A percentile compares a stretch with the other conserved stretches of the same genome.
These are phyloP conservation scores for Spilarctia lutea DNA, from an alignment of 2,888 invertebrate genomes.

Conservation along the genomic window DNA sequence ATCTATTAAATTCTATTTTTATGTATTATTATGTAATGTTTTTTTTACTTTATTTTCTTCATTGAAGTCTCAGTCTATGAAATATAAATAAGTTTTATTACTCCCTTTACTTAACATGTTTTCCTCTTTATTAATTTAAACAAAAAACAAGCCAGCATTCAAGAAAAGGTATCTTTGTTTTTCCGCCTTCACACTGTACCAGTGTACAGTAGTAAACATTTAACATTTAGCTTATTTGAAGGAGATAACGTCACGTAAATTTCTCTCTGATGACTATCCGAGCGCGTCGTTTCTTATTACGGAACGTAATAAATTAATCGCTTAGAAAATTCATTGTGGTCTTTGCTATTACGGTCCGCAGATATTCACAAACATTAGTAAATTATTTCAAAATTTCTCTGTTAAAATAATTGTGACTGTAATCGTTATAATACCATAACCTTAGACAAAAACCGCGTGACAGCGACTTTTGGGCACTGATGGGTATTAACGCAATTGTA, in stretches of 20 bases:
- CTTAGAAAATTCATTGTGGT: not conserved
- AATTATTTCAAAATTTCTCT: no score
- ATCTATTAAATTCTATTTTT: not conserved
- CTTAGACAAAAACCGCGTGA: no score
- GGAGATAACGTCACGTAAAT: not conserved
- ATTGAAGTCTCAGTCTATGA: no score
- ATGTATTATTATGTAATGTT: no score
- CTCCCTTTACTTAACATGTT: not conserved
- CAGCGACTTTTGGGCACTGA: no score
- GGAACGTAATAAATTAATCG: not conserved
- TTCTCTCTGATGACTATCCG: not conserved
- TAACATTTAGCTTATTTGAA: not conserved
- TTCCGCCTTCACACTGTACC: not conserved
- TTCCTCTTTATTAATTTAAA: not conserved
- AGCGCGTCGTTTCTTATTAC: no score
- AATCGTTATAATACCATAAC: no score
- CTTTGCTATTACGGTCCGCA: not conserved
- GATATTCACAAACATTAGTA: no score
- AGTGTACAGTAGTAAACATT: not conserved
- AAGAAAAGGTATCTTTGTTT: not conserved
- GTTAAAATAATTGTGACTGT: no score
- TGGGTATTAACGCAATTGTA: no score
- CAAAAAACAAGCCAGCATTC: not conserved
- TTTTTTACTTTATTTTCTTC: no score
- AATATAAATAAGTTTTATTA: no score